A percentile compares a stretch with the other conserved stretches of the same genome.
phyloP scores from a whole-genome alignment of 1,140 invertebrate species.

The Babylonia areolata region DNA sequence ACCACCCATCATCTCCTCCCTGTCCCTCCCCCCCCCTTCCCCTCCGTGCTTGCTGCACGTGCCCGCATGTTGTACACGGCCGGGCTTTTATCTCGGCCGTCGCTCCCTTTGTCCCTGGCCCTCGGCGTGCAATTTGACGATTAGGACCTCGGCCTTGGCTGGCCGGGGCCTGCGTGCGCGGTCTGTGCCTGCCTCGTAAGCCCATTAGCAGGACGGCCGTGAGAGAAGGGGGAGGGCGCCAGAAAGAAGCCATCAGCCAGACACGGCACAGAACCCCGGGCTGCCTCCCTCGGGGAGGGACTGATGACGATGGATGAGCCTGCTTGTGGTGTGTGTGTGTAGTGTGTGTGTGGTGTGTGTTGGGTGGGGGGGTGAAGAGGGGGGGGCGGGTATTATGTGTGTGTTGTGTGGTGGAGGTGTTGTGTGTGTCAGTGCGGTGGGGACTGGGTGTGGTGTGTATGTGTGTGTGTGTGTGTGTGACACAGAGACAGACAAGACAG shows the following conservation, averaged over 20 bases:
- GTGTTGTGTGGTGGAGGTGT: too few relatives aligned
- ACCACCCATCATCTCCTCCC: background rate
- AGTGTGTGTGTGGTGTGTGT: background rate
- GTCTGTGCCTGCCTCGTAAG: background rate
- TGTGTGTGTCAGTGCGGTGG: too few relatives aligned
- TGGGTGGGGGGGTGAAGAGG: too few relatives aligned
- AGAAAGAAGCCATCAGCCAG: background rate
- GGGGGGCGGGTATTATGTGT: too few relatives aligned
- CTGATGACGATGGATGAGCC: background rate
- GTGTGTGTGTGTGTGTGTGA: too few relatives aligned
- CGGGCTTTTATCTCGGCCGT: slow-evolving; percentile 1
- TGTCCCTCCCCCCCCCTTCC: background rate
- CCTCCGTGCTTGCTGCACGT: background rate
- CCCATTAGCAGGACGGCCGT: background rate
- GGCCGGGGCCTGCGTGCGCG: background rate
- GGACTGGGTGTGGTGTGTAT: too few relatives aligned
- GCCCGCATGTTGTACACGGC: background rate
- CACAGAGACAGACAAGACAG: too few relatives aligned
- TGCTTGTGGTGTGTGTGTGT: background rate
- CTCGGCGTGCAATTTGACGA: slow-evolving; percentile 8
- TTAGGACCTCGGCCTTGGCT: background rate
- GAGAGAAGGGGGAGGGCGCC: background rate
- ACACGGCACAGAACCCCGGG: background rate
- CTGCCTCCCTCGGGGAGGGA: background rate
- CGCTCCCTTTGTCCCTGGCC: background rate